Base-by-base conservation (phyloP, 2,113 vertebrate genomes). In the Menidia beryllina region DNA sequence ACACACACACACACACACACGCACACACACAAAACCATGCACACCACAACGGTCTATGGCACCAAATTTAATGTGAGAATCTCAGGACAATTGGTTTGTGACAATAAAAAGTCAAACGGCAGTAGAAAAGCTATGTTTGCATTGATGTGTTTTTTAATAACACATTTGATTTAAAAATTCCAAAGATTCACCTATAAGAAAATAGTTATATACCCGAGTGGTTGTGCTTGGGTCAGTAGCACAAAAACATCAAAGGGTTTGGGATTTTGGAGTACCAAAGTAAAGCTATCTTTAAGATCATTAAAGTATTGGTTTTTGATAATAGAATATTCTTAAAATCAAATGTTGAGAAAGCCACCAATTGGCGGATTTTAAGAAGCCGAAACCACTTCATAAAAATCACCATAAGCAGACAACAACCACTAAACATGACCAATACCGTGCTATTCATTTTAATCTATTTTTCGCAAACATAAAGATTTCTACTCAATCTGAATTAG, bases 61-160 rank as follows among this genome's bases (percentile, higher is more conserved):
- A n/a, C 39, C 6, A 47, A 66, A 83, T 72, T 26, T 51, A 57
- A 68, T 73, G 23, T 69, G 78, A 73, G 75, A 57, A 67, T 51
- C 52, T 56, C 38, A 7, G 17, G 50, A 63, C 64, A 54, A 61
- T 21, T 23, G 50, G n/a, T 43, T n/a, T 34, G 27, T 25, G 30
- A 2, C 12, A 48, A 34, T 41, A 43, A 47, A 15, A 11, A 9
- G 8, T 12, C 9, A 19, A 45, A 45, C 2, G 6, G 41, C 2
- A 3, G 36, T 8, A 13, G 12, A 19, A n/a, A n/a, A 19, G 20
- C 2, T 57, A 11, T 21, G 14, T 36, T 45, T 20, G 7, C 3
- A 13, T 25, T 21, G 12, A 39, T 43, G 36, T 8, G 17, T 14
- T 53, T 38, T 51, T 25, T 17, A 36, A 24, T 8, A 1, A 23